Evolutionary conservation across 2,113 vertebrate genomes (phyloP).

Genomic region (Misgurnus mizolepis): DNA sequence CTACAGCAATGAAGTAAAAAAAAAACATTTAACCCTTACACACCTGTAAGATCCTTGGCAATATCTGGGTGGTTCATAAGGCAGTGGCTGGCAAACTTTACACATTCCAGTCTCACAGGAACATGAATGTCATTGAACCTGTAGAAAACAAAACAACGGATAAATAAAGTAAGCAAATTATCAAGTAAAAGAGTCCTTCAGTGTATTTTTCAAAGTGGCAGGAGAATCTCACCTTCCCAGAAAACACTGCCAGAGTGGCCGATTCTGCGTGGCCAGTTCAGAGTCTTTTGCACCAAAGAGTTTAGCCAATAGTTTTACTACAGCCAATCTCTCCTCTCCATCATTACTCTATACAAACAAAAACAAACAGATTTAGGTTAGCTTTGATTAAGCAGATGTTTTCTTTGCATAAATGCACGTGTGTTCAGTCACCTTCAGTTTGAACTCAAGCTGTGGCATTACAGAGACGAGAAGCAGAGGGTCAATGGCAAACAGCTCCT

Average conservation of each 20-base stretch:
- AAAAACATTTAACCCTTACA: neutral
- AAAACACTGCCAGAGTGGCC: constrained; percentile 98
- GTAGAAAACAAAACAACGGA: constrained; percentile 45
- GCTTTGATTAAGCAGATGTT: neutral
- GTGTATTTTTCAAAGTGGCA: neutral
- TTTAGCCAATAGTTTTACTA: constrained; percentile 94
- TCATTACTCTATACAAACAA: constrained; percentile 86
- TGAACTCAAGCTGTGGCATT: constrained; percentile 99
- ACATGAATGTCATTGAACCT: constrained; percentile 99
- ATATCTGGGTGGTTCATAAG: constrained; percentile 99
- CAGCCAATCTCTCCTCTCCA: constrained; percentile 95
- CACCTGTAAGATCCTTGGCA: constrained; percentile 96
- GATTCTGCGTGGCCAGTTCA: constrained; percentile 94
- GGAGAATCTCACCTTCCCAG: constrained; percentile 81
- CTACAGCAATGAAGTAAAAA: neutral
- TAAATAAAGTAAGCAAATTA: constrained; percentile 17
- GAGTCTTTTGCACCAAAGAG: constrained; percentile 98
- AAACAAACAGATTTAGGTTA: constrained; percentile 15
- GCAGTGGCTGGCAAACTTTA: constrained; percentile 99
- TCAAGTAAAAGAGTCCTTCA: constrained; percentile 44
- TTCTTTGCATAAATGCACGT: neutral
- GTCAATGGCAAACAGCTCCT: constrained; percentile 97
- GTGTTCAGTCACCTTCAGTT: constrained; percentile 84
- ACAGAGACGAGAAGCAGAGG: constrained; percentile 94
- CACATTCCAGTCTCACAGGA: constrained; percentile 97